These are phyloP conservation scores for Genyomyrus donnyi DNA, from an alignment of 2,113 vertebrate genomes.

Conservation along the genomic window DNA sequence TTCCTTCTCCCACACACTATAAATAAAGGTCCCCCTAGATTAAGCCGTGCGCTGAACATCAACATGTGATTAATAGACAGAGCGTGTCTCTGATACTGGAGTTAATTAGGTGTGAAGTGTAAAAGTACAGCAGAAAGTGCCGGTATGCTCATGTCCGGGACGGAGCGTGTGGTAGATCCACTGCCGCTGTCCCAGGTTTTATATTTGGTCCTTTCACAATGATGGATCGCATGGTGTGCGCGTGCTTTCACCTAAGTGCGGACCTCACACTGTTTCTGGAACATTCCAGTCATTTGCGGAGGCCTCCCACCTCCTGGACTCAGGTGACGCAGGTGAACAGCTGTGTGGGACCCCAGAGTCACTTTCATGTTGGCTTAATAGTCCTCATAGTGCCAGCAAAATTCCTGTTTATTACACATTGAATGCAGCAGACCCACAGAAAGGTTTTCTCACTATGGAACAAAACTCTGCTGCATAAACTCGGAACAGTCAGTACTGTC, in stretches of 20 bases:
- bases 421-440: not conserved
- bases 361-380: not conserved
- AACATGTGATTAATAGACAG: not conserved
- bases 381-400: not conserved
- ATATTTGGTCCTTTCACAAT: not conserved
- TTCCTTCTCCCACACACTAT: not conserved
- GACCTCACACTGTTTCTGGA: not conserved
- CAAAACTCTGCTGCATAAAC: not conserved
- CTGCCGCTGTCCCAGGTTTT: not conserved
- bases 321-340: not conserved
- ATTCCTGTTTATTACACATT: not conserved
- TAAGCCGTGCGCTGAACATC: not conserved
- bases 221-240: not conserved
- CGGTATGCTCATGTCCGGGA: not conserved
- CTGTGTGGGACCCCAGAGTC: not conserved
- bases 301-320: not conserved
- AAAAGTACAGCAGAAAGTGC: not conserved
- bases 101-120: not conserved
- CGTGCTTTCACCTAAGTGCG: not conserved
- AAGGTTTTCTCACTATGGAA: not conserved
- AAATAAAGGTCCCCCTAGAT: conserved; percentile 8
- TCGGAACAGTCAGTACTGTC: not conserved
- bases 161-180: too few relatives aligned
- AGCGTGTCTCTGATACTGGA: not conserved
- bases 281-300: not conserved